Conservation (phyloP, 30 jellyfish, hydroid and myxozoan species). For the Pelagia noctiluca region DNA sequence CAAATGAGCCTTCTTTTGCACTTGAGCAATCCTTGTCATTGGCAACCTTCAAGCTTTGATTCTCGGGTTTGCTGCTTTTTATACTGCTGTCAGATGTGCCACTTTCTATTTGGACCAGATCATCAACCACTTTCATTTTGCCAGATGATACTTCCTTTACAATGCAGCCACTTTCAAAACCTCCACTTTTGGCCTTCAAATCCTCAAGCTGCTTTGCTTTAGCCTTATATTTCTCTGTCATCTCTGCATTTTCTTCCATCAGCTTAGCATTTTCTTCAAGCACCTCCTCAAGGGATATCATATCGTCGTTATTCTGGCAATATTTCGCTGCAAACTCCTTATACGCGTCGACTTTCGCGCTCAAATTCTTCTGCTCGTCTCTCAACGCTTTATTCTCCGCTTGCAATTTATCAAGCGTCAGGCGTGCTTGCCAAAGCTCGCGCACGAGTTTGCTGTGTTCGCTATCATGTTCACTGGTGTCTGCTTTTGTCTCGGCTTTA, state of each 20-base stretch:
- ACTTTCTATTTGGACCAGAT: too few species aligned
- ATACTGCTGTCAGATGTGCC: too few species aligned
- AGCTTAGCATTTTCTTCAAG: constrained; percentile 60
- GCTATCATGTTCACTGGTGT: too few species aligned
- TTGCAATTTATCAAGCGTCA: constrained; percentile 32
- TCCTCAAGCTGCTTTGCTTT: not conserved
- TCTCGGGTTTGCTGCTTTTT: too few species aligned
- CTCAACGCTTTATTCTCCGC: constrained; percentile 5
- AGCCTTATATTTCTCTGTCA: constrained; percentile 14
- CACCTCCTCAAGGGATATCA: constrained; percentile 51
- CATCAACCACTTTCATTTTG: too few species aligned
- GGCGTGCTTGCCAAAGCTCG: constrained; percentile 57
- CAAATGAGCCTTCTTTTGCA: too few species aligned
- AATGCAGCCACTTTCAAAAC: too few species aligned
- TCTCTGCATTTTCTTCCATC: constrained; percentile 49
- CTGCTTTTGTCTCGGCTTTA: too few species aligned
- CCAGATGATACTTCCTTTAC: too few species aligned
- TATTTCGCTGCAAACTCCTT: constrained; percentile 25
- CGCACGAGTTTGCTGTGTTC: constrained; percentile 37
- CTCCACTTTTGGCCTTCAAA: too few species aligned
- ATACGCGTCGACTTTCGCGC: constrained; percentile 21
- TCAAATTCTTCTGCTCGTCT: constrained; percentile 40
- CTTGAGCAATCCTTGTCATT: too few species aligned
- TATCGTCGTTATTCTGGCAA: constrained; percentile 23
- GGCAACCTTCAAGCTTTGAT: too few species aligned